Percentiles rank a stretch among this genome's conserved stretches.
Conservation (phyloP, 2,888 invertebrate genomes). For the Phyto melanocephala region DNA sequence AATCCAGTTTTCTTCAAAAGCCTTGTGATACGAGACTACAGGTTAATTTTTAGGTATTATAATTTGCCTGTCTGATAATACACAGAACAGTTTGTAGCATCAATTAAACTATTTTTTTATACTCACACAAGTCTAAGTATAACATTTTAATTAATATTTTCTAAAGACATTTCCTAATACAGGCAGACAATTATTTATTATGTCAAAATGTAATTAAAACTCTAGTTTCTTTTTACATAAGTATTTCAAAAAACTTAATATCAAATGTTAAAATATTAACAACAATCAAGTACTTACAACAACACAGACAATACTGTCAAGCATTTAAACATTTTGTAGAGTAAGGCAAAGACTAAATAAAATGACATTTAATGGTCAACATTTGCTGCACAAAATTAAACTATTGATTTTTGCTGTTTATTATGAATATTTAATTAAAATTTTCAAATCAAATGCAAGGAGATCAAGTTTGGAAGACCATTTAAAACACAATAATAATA, state of each 20-base stretch:
- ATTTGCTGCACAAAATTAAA: background rate
- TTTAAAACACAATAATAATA: background rate
- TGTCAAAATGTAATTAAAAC: constrained; percentile 27
- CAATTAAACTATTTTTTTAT: no score
- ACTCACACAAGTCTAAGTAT: background rate
- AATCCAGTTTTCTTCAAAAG: no score
- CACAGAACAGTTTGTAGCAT: no score
- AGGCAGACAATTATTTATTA: background rate
- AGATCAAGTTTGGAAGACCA: background rate
- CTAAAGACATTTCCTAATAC: constrained; percentile 1
- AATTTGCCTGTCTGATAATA: no score
- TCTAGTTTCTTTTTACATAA: background rate
- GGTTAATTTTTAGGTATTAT: no score
- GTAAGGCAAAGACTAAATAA: background rate
- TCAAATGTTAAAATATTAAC: background rate
- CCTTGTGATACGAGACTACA: no score
- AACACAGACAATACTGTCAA: background rate
- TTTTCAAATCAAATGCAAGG: background rate
- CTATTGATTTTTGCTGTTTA: constrained; percentile 3
- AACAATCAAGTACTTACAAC: background rate
- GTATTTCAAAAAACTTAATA: constrained; percentile 4
- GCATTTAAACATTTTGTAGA: background rate
- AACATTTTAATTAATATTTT: constrained; percentile 16
- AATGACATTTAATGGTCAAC: background rate
- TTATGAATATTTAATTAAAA: constrained; percentile 11